Conservation (phyloP, 1,140 invertebrate species). For the Dufourea novaeangliae region DNA sequence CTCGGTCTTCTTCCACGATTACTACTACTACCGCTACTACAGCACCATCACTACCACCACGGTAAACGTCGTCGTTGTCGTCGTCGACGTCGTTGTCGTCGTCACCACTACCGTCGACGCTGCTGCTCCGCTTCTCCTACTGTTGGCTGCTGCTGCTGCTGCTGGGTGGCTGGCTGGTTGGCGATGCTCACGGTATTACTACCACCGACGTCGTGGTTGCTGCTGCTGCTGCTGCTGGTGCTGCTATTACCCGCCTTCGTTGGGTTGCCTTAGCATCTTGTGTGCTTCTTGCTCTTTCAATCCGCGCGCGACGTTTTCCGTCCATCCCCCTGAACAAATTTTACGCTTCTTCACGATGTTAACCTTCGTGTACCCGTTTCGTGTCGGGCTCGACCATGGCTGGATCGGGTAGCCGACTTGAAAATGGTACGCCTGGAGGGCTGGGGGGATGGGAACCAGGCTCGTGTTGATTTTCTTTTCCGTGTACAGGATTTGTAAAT, state of each 20-base stretch:
- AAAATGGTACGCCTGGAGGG: conserved; percentile 29
- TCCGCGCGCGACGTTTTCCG: neutral
- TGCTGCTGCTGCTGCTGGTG: conserved; percentile 11
- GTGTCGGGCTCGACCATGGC: neutral
- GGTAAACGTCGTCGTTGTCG: neutral
- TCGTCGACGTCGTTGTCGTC: conserved; percentile 8
- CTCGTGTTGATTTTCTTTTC: conserved; percentile 14
- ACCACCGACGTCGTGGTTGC: conserved; percentile 1
- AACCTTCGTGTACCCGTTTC: neutral
- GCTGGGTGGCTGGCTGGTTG: neutral
- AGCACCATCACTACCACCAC: conserved; percentile 2
- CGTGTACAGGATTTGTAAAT: conserved; percentile 37
- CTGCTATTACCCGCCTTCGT: too few relatives aligned
- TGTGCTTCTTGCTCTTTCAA: conserved; percentile 3
- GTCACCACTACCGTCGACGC: neutral
- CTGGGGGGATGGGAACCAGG: too few relatives aligned
- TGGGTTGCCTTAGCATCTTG: conserved; percentile 17
- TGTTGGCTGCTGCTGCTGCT: neutral
- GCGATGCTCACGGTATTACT: conserved; percentile 10
- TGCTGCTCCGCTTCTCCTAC: neutral
- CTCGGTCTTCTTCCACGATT: conserved; percentile 35
- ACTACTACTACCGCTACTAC: conserved; percentile 16
- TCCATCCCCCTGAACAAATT: conserved; percentile 39
- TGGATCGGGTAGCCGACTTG: neutral
- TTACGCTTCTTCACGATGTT: conserved; percentile 43